Evolutionary conservation across 2,888 invertebrate species (phyloP), one percentile per base, ranked within the genome.

Genomic region (Gryllus longicercus): DNA sequence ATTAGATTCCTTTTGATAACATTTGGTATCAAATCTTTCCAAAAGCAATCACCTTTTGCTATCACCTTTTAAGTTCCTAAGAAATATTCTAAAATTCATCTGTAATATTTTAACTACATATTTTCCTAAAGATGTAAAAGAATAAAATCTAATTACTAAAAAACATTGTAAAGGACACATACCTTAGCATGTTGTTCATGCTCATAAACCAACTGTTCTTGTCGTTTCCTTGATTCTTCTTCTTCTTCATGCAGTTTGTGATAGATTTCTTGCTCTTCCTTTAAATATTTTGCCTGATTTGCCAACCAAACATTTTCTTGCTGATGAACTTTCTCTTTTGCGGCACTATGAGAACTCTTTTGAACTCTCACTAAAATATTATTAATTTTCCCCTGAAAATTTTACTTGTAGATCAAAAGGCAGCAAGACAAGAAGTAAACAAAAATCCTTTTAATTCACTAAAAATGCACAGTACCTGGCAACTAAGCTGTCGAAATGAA

Each of bases 181-280:
- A 80, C 80, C 77, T 81, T 75, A 11, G 79, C 79, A 78, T 79
- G 80, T 63, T 81, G 79, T 50, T 78, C 74, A 23, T 82, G 79
- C 76, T 80, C 78, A 49, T 79, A 50, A 14, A 75, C 76, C 49
- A 79, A 75, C 51, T 79, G 78, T 51, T 78, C 79, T 49, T 76
- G 79, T 16, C 79, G 76, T 51, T 82, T 79, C 21, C 51, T 79
- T 16, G 80, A 79, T 25, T 51, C 79, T 21, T 79, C 49, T 74
- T 82, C 82, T 21, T 79, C 79, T 77, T 81, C 81, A 14, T 79
- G 75, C 16, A 76, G 11, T 51, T 81, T 63, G n/a, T 50, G 78
- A 49, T 74, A 23, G 38, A 80, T 78, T 50, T 74, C 75, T 50
- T 81, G 76, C 74, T 80, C 77, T 50, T 78, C 79, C 3, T 78